Evolutionary conservation across 2,888 invertebrate genomes (phyloP), one percentile per base, ranked within the genome.

Genomic region (Hofmannophila pseudospretella): DNA sequence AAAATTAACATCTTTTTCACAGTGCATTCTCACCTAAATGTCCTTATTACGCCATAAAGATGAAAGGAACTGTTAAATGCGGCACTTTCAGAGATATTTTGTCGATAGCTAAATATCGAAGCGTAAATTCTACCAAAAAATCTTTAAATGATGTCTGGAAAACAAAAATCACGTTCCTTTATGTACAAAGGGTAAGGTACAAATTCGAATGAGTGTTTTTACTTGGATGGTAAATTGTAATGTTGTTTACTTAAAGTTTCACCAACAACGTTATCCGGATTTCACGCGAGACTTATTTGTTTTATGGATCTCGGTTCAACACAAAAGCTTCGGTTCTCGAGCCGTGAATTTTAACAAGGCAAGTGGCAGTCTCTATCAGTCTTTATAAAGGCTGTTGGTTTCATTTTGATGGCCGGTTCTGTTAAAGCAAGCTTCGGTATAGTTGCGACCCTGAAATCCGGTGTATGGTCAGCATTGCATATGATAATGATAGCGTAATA

Each of bases 251-350:
- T 50, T 44, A 40, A 29, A 62, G 59, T 63, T 68, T 67, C 58
- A 62, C 58, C 67, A 67, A 67, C 65, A 70, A 54, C 51, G 49
- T 72, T 67, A 76, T 71, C 59, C 61, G 61, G 65, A 75, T 79
- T 80, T 80, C 67, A 80, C 80, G 79, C 67, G 62, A 77, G 67
- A 77, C 49, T 70, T 77, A 57, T 81, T 80, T 80, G 81, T 82
- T 72, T 80, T 74, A 71, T 66, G 70, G 58, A 52, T 52, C 49
- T 51, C 49, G 53, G 65, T 56, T 68, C 56, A 34, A 49, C 60
- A 76, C 65, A 78, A 72, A n/a, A 68, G 57, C 49, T 42, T 50
- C 48, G 45, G 42, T 47, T 45, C 44, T 47, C 38, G 47, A 66
- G 66, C 62, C 66, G 78, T 81, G 76, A 84, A 72, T 80, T 82